Base-by-base conservation (phyloP, 2,113 vertebrate genomes). In the Bufo gargarizans region DNA sequence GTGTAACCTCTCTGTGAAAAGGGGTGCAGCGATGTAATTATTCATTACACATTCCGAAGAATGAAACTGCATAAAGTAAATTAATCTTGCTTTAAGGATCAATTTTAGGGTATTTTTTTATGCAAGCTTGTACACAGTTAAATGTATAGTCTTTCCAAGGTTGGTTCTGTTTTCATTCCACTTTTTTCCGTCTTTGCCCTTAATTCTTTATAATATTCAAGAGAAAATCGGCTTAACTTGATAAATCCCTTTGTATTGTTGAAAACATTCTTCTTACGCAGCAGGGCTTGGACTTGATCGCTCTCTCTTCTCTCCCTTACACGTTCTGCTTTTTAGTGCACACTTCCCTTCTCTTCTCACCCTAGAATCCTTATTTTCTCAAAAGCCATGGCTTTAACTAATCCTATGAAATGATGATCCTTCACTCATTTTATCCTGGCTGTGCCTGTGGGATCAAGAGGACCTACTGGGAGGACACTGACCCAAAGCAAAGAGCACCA, bases 361-460 rank as follows among this genome's bases (percentile, higher is more conserved):
- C 87, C 79, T 65, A 83, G 76, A 80, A 65, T 67, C 45, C 19
- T 45, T 56, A 82, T 88, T 82, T 82, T 82, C 78, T 81, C 80
- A 77, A 67, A 88, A 83, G 45, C 50, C 47, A n/a, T 65, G 69
- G 87, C 69, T 88, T 88, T 88, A 82, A 43, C 56, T 88, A 88
- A 88, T 88, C 87, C 87, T 77, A 77, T 77, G 80, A 88, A 88
- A 88, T 88, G 80, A 88, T 88, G 80, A 88, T 88, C 56, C 87
- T 82, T 88, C 49, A 77, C 80, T 82, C 87, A 83, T 83, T 72
- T 88, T 82, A 88, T 82, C 80, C 69, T 65, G 49, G 87, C 69
- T 76, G 86, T 82, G 86, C 69, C 58, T 63, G 63, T 76, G 71
- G 87, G 58, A 88, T 83, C 65, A 83, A 88, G 79, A 82, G 45